These are phyloP conservation scores for Muntiacus muntjak DNA, from an alignment of 2,113 vertebrate genomes.

Conservation along the genomic window DNA sequence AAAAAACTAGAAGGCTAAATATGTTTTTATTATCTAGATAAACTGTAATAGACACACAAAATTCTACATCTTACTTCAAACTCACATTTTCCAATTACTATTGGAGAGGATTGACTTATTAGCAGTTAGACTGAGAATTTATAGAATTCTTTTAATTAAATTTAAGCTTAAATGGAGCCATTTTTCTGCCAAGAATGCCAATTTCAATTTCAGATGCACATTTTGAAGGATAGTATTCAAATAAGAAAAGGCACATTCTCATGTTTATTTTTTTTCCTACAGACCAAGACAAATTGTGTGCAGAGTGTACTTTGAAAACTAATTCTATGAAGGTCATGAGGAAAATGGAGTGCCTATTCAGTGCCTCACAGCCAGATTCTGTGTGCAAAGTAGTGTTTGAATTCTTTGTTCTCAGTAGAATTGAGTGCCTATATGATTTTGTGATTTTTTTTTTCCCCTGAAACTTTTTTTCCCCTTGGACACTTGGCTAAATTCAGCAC, in stretches of 20 bases:
- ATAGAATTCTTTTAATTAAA: slow-evolving; percentile 26
- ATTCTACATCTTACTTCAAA: not conserved
- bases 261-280: not conserved
- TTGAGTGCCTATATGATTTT: not conserved
- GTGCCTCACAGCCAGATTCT: not conserved
- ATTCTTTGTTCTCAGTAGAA: not conserved
- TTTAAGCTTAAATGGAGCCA: not conserved
- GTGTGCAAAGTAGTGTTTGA: not conserved
- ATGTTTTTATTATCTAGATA: not conserved
- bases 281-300: not conserved
- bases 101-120: not conserved
- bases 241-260: not conserved
- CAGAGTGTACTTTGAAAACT: not conserved
- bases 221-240: slow-evolving; percentile 1
- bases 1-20: not conserved
- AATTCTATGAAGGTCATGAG: not conserved
- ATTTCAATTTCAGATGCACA: slow-evolving; percentile 1
- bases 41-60: not conserved
- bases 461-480: not conserved
- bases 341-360: not conserved
- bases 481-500: not conserved
- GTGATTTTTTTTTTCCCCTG: not conserved
- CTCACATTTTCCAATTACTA: not conserved
- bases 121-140: not conserved
- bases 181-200: not conserved